A percentile compares a stretch with the other conserved stretches of the same genome.
Evolutionary conservation across 1,140 invertebrate genomes (phyloP).

Genomic region (Theocolax elegans): DNA sequence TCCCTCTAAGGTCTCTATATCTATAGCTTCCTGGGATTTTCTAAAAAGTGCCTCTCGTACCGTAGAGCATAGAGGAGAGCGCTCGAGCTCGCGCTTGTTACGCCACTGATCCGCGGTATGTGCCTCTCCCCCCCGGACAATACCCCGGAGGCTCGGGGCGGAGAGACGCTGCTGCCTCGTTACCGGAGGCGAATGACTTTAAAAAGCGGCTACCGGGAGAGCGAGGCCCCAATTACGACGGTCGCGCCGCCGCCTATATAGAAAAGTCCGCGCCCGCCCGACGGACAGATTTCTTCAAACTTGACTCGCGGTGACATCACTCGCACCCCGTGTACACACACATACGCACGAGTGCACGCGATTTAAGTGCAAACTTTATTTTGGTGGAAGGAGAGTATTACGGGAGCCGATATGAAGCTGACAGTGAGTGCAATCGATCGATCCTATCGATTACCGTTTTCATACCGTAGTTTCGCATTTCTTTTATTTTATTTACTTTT

Average conservation of each 20-base stretch:
- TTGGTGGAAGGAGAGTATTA: no score
- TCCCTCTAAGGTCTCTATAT: no score
- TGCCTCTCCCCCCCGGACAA: neutral
- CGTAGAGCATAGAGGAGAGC: no score
- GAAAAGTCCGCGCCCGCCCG: constrained; percentile 51
- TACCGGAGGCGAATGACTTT: constrained; percentile 54
- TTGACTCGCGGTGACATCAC: constrained; percentile 47
- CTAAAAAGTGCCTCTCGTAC: no score
- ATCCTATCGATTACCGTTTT: no score
- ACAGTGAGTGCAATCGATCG: constrained; percentile 41
- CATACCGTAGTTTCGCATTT: neutral
- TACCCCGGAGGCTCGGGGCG: constrained; percentile 17
- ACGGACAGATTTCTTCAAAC: constrained; percentile 52
- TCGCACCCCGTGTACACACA: constrained; percentile 17
- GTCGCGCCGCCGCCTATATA: constrained; percentile 50
- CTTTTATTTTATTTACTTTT: neutral
- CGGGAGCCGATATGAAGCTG: constrained; percentile 24
- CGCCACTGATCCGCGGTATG: neutral
- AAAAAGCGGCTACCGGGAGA: constrained; percentile 49
- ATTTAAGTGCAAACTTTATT: no score
- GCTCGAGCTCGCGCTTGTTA: neutral
- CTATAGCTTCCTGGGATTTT: constrained; percentile 30
- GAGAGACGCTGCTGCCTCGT: constrained; percentile 39
- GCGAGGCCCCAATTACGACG: neutral
- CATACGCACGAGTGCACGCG: no score